A percentile compares a stretch with the other conserved stretches of the same genome.
These are phyloP conservation scores for Oncorhynchus nerka DNA, from an alignment of 2,113 vertebrate species.

Conservation along the genomic window DNA sequence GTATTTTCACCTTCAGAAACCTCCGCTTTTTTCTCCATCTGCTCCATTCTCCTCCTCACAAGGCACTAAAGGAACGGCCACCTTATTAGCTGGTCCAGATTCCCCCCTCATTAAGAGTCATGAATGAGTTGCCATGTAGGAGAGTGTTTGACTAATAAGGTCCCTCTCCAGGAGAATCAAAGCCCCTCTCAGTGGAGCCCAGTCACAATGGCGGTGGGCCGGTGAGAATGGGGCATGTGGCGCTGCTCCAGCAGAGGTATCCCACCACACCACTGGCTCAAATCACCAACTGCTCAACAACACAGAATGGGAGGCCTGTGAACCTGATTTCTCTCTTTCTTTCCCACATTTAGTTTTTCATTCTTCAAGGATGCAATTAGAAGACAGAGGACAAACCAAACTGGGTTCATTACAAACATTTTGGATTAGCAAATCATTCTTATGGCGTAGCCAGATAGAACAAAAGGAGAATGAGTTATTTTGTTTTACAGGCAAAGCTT, in stretches of 20 bases:
- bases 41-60: background rate
- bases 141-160: constrained; percentile 30
- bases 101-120: constrained; percentile 20
- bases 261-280: constrained; percentile 3
- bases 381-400: background rate
- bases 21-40: background rate
- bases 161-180: constrained; percentile 23
- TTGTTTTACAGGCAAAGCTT: no score
- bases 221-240: constrained; percentile 3
- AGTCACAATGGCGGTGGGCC: background rate
- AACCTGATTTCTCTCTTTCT: background rate
- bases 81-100: constrained; percentile 28
- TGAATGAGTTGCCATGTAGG: constrained; percentile 28
- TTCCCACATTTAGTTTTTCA: background rate
- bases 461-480: background rate
- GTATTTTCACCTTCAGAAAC: background rate
- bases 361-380: constrained; percentile 4
- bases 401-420: background rate
- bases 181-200: constrained; percentile 12
- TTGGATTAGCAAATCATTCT: background rate
- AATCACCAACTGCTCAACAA: background rate
- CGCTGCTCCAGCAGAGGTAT: background rate
- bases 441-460: background rate
- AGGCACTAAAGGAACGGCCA: background rate
- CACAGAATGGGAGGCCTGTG: background rate